Conservation (phyloP, 2,888 invertebrate species). For the Melieria crassipennis region DNA sequence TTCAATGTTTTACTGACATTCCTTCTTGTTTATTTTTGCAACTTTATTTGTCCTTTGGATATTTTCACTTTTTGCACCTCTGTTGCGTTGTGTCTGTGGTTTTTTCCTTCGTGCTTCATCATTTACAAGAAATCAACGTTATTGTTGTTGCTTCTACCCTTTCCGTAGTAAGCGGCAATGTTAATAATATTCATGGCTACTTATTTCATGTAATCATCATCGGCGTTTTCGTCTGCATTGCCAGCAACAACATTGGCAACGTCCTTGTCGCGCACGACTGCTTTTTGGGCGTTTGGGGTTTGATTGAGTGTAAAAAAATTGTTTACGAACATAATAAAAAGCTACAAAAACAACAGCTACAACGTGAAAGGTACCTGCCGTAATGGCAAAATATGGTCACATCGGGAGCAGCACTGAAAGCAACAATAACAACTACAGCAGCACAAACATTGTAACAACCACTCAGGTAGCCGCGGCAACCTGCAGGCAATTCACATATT, state of each 20-base stretch:
- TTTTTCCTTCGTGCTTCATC: background rate
- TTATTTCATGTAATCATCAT: conserved; percentile 39
- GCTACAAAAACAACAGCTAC: background rate
- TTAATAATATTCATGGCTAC: conserved; percentile 55
- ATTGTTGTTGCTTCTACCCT: too few species aligned
- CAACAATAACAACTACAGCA: background rate
- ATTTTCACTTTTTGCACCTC: background rate
- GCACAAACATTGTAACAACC: background rate
- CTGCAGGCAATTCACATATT: background rate
- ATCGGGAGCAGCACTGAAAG: background rate
- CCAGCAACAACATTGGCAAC: background rate
- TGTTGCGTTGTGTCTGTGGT: background rate
- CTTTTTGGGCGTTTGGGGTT: background rate
- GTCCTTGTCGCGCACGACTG: too few species aligned
- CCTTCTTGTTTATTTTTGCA: too few species aligned
- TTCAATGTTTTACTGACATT: too few species aligned
- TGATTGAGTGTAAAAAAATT: conserved; percentile 22
- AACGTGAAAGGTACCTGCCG: background rate
- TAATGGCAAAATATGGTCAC: too few species aligned
- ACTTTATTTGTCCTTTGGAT: too few species aligned
- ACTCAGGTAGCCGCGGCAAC: background rate
- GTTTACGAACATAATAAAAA: background rate
- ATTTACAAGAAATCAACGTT: background rate
- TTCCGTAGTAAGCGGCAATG: background rate
- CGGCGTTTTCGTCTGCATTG: conserved; percentile 35